A percentile compares a stretch with the other conserved stretches of the same genome.
Evolutionary conservation across 2,113 vertebrate species (phyloP).

Genomic region (Cheirogaleus medius): DNA sequence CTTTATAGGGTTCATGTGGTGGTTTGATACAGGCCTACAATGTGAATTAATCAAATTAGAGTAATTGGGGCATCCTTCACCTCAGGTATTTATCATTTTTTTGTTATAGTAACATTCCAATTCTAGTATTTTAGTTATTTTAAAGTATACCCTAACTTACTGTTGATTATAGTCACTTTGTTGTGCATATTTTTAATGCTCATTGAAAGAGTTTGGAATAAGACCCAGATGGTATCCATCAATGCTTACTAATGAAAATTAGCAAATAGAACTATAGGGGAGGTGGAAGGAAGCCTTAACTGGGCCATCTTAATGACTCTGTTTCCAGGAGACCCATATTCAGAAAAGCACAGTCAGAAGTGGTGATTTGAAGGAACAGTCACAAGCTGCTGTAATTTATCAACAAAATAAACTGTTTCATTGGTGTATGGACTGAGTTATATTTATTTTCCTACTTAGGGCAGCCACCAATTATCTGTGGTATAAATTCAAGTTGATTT

Average conservation of each 20-base stretch:
- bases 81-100: too few species aligned
- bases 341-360: not conserved
- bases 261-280: not conserved
- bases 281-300: not conserved
- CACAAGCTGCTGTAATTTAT: not conserved
- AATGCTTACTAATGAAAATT: not conserved
- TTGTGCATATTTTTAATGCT: not conserved
- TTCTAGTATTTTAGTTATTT: too few species aligned
- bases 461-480: not conserved
- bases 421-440: not conserved
- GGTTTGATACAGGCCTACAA: too few species aligned
- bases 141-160: too few species aligned
- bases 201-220: not conserved
- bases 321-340: not conserved
- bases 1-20: too few species aligned
- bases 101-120: too few species aligned
- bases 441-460: not conserved
- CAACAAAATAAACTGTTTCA: not conserved
- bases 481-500: not conserved
- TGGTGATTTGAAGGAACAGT: not conserved
- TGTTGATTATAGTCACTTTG: too few species aligned
- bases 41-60: too few species aligned
- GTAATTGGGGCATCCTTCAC: too few species aligned
- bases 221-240: not conserved
- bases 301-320: not conserved